These are phyloP conservation scores for Glossosoma conforme DNA, from an alignment of 1,140 invertebrate species.

Conservation along the genomic window DNA sequence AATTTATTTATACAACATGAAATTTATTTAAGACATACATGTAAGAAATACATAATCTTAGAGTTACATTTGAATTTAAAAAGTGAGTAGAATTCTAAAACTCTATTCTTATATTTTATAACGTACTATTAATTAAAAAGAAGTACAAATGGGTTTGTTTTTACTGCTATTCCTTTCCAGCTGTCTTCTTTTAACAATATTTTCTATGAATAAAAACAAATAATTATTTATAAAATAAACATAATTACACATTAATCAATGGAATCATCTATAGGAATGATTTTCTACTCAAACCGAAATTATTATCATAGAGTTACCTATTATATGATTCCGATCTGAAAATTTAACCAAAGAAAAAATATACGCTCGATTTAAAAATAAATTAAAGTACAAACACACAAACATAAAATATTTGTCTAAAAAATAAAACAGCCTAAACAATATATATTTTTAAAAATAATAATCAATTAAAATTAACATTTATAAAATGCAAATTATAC, in stretches of 20 bases:
- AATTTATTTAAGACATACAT: too few relatives aligned
- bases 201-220: constrained; percentile 8
- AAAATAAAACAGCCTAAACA: background rate
- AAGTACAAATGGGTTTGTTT: too few relatives aligned
- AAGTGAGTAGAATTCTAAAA: too few relatives aligned
- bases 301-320: constrained; percentile 41
- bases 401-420: background rate
- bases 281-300: constrained; percentile 15
- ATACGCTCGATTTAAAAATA: constrained; percentile 26
- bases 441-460: background rate
- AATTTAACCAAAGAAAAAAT: constrained; percentile 47
- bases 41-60: too few relatives aligned
- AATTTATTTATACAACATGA: too few relatives aligned
- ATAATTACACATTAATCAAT: constrained; percentile 9
- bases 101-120: too few relatives aligned
- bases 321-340: constrained; percentile 54
- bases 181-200: constrained; percentile 3
- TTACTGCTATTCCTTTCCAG: constrained; percentile 28
- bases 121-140: too few relatives aligned
- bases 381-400: constrained; percentile 4
- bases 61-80: too few relatives aligned
- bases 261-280: constrained; percentile 19
- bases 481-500: background rate
- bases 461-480: background rate
- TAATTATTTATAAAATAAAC: constrained; percentile 10